phyloP scores from a whole-genome alignment of 30 jellyfish, hydroid and myxozoan species.

The Nemopilema nomurai region DNA sequence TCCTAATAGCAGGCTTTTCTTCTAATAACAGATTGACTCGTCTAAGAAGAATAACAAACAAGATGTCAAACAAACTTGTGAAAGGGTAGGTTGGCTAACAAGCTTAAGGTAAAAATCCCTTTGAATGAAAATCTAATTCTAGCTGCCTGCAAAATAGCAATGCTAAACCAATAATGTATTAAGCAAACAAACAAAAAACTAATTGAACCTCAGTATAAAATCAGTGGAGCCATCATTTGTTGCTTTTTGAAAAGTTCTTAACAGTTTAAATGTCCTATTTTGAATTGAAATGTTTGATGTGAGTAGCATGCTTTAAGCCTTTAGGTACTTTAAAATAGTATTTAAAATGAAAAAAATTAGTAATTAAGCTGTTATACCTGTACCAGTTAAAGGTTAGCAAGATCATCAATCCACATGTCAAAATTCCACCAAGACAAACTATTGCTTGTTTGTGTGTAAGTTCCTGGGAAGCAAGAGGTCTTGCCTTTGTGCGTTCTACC shows the following conservation, averaged over 20 bases:
- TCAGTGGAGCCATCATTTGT: too few species aligned
- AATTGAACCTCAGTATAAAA: too few species aligned
- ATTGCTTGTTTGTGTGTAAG: conserved; percentile 79
- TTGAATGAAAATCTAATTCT: neutral
- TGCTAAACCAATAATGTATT: neutral
- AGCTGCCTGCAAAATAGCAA: neutral
- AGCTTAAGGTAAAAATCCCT: neutral
- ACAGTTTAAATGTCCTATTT: too few species aligned
- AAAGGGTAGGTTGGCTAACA: too few species aligned
- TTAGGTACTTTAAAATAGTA: too few species aligned
- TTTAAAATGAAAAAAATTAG: neutral
- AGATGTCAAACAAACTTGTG: too few species aligned
- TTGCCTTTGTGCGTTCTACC: conserved; percentile 79
- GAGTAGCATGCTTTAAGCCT: too few species aligned
- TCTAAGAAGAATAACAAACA: too few species aligned
- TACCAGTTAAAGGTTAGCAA: conserved; percentile 88
- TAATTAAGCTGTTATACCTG: conserved; percentile 58
- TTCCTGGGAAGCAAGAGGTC: conserved; percentile 88
- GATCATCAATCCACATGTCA: conserved; percentile 79
- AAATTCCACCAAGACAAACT: conserved; percentile 71
- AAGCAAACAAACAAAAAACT: conserved; percentile 2
- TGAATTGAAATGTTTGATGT: too few species aligned
- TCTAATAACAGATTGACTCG: too few species aligned
- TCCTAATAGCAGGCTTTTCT: too few species aligned
- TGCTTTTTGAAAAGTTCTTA: too few species aligned